A percentile compares a stretch with the other conserved stretches of the same genome.
Evolutionary conservation across 2,888 invertebrate genomes (phyloP).

Genomic region (Parnassius orleans): DNA sequence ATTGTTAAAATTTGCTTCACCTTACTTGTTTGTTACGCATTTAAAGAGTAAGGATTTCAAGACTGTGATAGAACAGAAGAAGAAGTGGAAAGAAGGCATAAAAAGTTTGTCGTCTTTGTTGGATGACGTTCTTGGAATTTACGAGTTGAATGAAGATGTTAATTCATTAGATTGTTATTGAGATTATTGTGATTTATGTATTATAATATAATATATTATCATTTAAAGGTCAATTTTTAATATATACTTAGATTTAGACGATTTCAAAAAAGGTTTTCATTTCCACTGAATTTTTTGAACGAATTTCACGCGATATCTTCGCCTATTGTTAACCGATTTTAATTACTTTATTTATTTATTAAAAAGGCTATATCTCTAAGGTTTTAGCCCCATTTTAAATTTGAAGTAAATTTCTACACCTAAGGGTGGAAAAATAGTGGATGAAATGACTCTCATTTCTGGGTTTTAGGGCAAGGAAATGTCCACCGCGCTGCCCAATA

Average conservation of each 20-base stretch:
- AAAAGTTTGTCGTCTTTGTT: constrained; percentile 86
- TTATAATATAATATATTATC: not conserved
- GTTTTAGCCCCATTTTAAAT: no score
- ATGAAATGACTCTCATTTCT: no score
- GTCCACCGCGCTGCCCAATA: no score
- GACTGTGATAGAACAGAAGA: constrained; percentile 80
- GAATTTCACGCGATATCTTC: no score
- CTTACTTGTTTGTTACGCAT: constrained; percentile 82
- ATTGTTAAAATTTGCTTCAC: constrained; percentile 58
- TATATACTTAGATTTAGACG: not conserved
- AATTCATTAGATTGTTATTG: constrained; percentile 88
- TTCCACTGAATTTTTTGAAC: no score
- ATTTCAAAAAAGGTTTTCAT: no score
- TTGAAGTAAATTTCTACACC: no score
- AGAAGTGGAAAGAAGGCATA: constrained; percentile 84
- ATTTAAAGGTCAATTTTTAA: not conserved
- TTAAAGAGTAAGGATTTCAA: constrained; percentile 82
- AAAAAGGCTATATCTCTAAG: no score
- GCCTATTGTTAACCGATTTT: no score
- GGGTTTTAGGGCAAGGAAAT: no score
- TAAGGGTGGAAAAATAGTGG: no score
- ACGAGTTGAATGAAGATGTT: constrained; percentile 73
- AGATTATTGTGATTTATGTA: constrained; percentile 30
- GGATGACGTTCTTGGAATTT: constrained; percentile 86
- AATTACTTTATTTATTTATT: no score